A percentile compares a stretch with the other conserved stretches of the same genome.
Conservation (phyloP, 1,140 invertebrate genomes). For the Halyomorpha halys region DNA sequence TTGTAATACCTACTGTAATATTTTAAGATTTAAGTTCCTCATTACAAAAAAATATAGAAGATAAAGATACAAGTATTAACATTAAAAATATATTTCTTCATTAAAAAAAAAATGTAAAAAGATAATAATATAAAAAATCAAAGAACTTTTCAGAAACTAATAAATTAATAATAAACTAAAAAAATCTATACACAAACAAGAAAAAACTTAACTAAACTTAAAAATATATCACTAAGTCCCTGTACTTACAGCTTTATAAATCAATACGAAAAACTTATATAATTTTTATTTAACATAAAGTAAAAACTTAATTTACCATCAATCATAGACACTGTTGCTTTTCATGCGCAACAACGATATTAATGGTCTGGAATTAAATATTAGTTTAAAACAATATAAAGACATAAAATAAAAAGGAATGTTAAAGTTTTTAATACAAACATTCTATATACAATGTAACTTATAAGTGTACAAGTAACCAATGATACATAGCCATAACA, state of each 20-base stretch:
- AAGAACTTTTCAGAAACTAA: too few relatives aligned
- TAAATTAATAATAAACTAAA: not conserved
- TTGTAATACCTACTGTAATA: too few relatives aligned
- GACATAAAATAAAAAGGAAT: not conserved
- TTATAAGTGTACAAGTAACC: not conserved
- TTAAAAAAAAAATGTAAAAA: not conserved
- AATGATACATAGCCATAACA: not conserved
- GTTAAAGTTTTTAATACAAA: not conserved
- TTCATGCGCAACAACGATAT: constrained; percentile 14
- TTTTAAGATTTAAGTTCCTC: too few relatives aligned
- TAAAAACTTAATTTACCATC: not conserved
- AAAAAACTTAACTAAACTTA: not conserved
- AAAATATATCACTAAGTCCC: constrained; percentile 14
- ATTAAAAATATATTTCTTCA: not conserved
- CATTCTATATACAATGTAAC: too few relatives aligned
- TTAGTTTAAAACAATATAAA: not conserved
- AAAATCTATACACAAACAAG: not conserved
- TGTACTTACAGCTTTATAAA: constrained; percentile 6
- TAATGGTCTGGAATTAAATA: constrained; percentile 17
- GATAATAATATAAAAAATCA: not conserved
- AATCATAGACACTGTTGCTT: constrained; percentile 18
- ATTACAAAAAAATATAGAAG: too few relatives aligned
- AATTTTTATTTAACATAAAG: not conserved
- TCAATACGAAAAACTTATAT: not conserved
- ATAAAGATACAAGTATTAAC: not conserved